Evolutionary conservation across 2,797 vertebrate species (phyloP).

Genomic region (Geotrypetes seraphini): DNA sequence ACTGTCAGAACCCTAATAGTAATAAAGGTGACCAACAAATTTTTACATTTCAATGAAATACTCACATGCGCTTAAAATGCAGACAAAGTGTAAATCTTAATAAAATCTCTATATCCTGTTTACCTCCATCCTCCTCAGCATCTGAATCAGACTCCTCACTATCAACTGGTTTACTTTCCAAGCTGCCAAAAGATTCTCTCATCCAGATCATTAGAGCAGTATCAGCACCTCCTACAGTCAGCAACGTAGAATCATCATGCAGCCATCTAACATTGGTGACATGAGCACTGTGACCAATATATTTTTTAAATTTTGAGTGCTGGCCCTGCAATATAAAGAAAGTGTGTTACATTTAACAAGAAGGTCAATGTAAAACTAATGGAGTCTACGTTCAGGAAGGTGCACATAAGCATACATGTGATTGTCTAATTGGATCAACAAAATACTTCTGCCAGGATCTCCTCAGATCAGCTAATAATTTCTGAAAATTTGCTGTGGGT

Average conservation of each 20-base stretch:
- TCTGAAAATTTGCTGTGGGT: too few species aligned
- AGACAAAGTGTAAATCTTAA: fast-evolving
- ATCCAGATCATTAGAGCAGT: slow-evolving; percentile 93
- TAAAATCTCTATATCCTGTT: background rate
- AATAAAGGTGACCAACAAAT: too few species aligned
- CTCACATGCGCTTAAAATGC: background rate
- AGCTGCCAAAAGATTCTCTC: slow-evolving; percentile 73
- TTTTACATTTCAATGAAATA: too few species aligned
- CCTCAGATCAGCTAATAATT: too few species aligned
- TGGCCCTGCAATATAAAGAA: slow-evolving; percentile 63
- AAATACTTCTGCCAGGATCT: too few species aligned
- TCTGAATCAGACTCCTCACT: slow-evolving; percentile 93
- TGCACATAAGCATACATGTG: too few species aligned
- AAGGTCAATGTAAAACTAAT: too few species aligned
- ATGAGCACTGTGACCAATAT: slow-evolving; percentile 87
- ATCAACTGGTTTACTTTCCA: slow-evolving; percentile 83
- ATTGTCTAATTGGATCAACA: too few species aligned
- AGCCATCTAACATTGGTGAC: slow-evolving; percentile 89
- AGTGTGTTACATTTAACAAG: background rate
- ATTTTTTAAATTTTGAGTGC: slow-evolving; percentile 85
- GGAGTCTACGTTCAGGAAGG: too few species aligned
- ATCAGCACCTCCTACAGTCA: slow-evolving; percentile 87
- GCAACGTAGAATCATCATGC: slow-evolving; percentile 76
- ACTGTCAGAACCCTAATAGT: too few species aligned
- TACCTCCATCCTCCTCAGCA: slow-evolving; percentile 88